Percentiles rank a stretch among this genome's conserved stretches.
phyloP scores from a whole-genome alignment of 2,113 vertebrate species.

The Hoplias malabaricus region DNA sequence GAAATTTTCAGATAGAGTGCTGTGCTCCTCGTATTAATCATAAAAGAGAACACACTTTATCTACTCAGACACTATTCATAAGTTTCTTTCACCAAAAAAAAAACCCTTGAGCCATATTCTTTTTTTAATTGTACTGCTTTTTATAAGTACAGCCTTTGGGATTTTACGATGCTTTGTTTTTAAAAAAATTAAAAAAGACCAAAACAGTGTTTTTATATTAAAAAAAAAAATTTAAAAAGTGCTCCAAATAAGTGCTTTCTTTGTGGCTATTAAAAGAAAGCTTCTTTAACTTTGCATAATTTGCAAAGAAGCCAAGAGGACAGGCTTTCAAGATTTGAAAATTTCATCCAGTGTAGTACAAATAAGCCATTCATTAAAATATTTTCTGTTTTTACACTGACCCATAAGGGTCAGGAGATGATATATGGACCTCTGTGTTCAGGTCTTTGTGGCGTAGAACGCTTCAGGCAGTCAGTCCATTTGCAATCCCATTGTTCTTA shows the following conservation, averaged over 20 bases:
- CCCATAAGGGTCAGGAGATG: not conserved
- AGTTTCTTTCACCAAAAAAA: conserved; percentile 18
- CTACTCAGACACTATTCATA: not conserved
- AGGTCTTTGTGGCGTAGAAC: not conserved
- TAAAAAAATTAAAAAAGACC: not conserved
- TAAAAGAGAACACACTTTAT: not conserved
- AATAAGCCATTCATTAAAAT: not conserved
- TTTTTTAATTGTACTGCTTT: not conserved
- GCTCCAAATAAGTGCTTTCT: not conserved
- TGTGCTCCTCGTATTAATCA: not conserved
- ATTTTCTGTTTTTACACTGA: not conserved
- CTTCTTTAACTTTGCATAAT: not conserved
- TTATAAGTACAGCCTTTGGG: not conserved
- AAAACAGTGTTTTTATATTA: not conserved
- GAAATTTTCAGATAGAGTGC: not conserved
- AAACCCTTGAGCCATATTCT: conserved; percentile 14
- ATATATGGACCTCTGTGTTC: not conserved
- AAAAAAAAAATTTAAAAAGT: too few species aligned
- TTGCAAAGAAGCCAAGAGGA: not conserved
- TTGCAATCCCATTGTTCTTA: too few species aligned
- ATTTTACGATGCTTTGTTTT: not conserved
- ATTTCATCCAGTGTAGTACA: not conserved
- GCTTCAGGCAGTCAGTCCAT: not conserved
- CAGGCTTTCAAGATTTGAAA: not conserved
- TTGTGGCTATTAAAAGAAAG: not conserved